phyloP scores from a whole-genome alignment of 2,888 invertebrate genomes.

The Dicyrtomina minuta region DNA sequence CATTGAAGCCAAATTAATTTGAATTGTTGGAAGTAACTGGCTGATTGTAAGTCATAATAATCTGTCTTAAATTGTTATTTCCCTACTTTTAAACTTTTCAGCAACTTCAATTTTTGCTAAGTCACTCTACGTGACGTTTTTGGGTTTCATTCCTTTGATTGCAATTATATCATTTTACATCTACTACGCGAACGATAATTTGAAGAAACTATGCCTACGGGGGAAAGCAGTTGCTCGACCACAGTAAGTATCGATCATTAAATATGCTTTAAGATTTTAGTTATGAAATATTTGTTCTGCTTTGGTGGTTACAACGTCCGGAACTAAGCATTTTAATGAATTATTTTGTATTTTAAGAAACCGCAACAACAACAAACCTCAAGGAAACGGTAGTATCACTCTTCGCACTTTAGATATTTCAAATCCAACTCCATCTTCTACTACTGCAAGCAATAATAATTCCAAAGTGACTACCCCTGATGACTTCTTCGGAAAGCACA shows the following conservation, averaged over 20 bases:
- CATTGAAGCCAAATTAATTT: not conserved
- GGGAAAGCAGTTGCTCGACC: constrained; percentile 46
- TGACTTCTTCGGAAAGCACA: constrained; percentile 80
- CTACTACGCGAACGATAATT: constrained; percentile 74
- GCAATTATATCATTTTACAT: constrained; percentile 68
- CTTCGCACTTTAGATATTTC: constrained; percentile 20
- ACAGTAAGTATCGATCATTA: constrained; percentile 40
- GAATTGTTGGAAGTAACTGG: not conserved
- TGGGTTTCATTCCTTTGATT: constrained; percentile 76
- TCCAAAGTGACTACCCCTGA: constrained; percentile 23
- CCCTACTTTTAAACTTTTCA: constrained; percentile 56
- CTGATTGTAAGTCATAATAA: not conserved
- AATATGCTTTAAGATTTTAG: too few relatives aligned
- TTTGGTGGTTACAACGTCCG: not conserved
- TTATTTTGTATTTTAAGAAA: constrained; percentile 15
- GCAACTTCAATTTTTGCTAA: constrained; percentile 75
- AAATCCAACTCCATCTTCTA: not conserved
- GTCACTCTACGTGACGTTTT: constrained; percentile 82
- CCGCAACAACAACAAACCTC: constrained; percentile 19
- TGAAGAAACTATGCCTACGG: constrained; percentile 62
- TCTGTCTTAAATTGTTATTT: not conserved
- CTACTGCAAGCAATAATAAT: constrained; percentile 26
- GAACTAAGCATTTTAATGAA: too few relatives aligned
- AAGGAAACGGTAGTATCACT: constrained; percentile 17
- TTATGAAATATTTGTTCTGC: not conserved